Evolutionary conservation across 2,888 invertebrate species (phyloP), one percentile per base, ranked within the genome.

Genomic region (Troilus luridus): DNA sequence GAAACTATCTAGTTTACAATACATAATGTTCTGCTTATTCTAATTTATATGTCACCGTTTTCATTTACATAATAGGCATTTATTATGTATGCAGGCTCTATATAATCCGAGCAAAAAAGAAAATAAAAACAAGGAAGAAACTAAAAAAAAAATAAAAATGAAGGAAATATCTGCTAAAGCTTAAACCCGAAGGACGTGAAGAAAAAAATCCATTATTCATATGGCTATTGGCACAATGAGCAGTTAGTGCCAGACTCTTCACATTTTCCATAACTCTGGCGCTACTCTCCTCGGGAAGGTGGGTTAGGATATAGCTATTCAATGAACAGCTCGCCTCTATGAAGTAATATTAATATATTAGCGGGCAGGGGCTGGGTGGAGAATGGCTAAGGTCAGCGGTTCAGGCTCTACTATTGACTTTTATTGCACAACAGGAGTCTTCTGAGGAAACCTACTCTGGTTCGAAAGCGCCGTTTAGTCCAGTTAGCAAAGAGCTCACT

Each of bases 311-410:
- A 11, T n/a, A 41, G 41, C 41, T 41, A 21, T 56, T 85, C 54
- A 85, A 85, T 58, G 85, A 85, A n/a, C 21, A 85, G n/a, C 85
- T 85, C n/a, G 8, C 3, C 54, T 58, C 85, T n/a, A 19, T n/a
- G n/a, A 85, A 85, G 56, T 56, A 85, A 85, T 85, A 85, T 56
- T n/a, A 85, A 85, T 85, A 85, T 58, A 58, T 85, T 58, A 85
- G 21, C 12, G 56, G 19, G 85, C 12, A 12, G 21, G 8, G 3
- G 0, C 7, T 10, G 85, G 85, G 56, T 54, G 56, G 85, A n/a
- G 85, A 85, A 56, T 56, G 85, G 12, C n/a, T 85, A 85, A 85
- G 56, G 85, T 85, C 85, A 56, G 56, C n/a, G 56, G 56, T 85
- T 85, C 85, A 54, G 56, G n/a, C 85, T n/a, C 56, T 56, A 41